Percentiles rank a stretch among this genome's conserved stretches.
Evolutionary conservation across 2,888 invertebrate genomes (phyloP).

Genomic region (Drosophila meridionalis): DNA sequence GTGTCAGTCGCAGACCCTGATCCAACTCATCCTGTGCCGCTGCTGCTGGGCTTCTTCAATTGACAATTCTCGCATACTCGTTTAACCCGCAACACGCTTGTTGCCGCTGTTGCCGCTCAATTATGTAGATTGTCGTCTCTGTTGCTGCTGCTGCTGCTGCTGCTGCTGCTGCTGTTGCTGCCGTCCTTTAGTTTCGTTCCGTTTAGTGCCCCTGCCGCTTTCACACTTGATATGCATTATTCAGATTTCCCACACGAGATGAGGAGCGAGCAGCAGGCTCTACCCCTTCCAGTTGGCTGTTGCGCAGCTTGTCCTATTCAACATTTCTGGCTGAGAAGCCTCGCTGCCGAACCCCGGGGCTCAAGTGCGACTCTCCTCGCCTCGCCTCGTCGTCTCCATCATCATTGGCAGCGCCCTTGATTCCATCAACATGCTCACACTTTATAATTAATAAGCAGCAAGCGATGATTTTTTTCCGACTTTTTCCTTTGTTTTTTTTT

Average conservation of each 20-base stretch:
- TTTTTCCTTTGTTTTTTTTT: slow-evolving; percentile 21
- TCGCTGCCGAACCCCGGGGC: slow-evolving; percentile 16
- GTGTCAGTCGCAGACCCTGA: slow-evolving; percentile 8
- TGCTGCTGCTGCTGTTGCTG: slow-evolving; percentile 34
- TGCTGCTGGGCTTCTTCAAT: slow-evolving; percentile 64
- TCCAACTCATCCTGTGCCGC: slow-evolving; percentile 24
- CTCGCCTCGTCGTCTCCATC: slow-evolving; percentile 34
- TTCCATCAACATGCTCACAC: slow-evolving; percentile 76
- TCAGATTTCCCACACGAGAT: slow-evolving; percentile 74
- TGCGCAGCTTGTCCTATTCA: slow-evolving; percentile 41
- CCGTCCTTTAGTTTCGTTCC: slow-evolving; percentile 61
- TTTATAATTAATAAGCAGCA: slow-evolving; percentile 78
- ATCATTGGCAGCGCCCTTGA: slow-evolving; percentile 75
- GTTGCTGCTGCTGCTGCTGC: slow-evolving; percentile 30
- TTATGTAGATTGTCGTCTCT: slow-evolving; percentile 66
- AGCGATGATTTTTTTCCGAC: slow-evolving; percentile 45
- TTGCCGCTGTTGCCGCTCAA: slow-evolving; percentile 66
- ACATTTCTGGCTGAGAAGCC: slow-evolving; percentile 25
- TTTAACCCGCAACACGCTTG: slow-evolving; percentile 71
- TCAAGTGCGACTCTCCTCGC: slow-evolving; percentile 38
- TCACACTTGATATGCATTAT: slow-evolving; percentile 78
- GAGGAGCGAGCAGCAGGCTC: slow-evolving; percentile 19
- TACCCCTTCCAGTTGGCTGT: neutral
- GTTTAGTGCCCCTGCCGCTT: slow-evolving; percentile 76
- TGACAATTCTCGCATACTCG: slow-evolving; percentile 74